These are phyloP conservation scores for Drosophila histrio DNA, from an alignment of 2,888 invertebrate genomes.

Conservation along the genomic window DNA sequence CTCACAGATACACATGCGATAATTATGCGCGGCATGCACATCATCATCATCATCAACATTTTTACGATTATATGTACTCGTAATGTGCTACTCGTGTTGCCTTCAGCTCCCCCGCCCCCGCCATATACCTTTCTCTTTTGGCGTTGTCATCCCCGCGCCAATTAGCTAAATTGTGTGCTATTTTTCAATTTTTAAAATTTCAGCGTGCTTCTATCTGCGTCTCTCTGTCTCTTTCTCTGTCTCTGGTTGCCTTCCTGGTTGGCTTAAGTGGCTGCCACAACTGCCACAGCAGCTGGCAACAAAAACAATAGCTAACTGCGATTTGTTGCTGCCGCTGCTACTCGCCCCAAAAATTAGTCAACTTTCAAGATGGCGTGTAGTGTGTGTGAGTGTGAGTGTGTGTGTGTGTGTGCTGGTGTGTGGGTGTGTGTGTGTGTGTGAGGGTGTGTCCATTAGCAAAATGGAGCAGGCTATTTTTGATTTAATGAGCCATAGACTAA, in stretches of 20 bases:
- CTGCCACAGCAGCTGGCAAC: slow-evolving; percentile 27
- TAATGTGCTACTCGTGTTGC: slow-evolving; percentile 56
- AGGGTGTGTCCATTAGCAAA: slow-evolving; percentile 81
- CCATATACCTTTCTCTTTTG: not conserved
- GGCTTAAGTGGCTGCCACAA: slow-evolving; percentile 66
- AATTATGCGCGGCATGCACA: slow-evolving; percentile 72
- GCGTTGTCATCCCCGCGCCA: slow-evolving; percentile 65
- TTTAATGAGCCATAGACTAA: slow-evolving; percentile 83
- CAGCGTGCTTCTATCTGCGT: slow-evolving; percentile 50
- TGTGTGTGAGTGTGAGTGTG: slow-evolving; percentile 17
- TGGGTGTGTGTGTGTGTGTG: not conserved
- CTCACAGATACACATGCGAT: slow-evolving; percentile 38
- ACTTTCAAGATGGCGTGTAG: slow-evolving; percentile 67
- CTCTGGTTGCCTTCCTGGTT: slow-evolving; percentile 37
- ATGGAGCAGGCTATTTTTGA: slow-evolving; percentile 83
- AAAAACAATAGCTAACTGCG: slow-evolving; percentile 53
- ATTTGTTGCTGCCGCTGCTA: slow-evolving; percentile 55
- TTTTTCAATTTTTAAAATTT: slow-evolving; percentile 82
- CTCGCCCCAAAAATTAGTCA: slow-evolving; percentile 67
- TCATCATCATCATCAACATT: slow-evolving; percentile 62
- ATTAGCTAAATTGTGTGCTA: slow-evolving; percentile 84
- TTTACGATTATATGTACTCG: slow-evolving; percentile 64
- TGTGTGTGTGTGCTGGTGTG: slow-evolving; percentile 13
- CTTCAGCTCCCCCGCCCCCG: not conserved
- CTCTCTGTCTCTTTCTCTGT: slow-evolving; percentile 4